These are phyloP conservation scores for Lamellibrachia satsuma DNA, from an alignment of 2,888 invertebrate species.

Conservation along the genomic window DNA sequence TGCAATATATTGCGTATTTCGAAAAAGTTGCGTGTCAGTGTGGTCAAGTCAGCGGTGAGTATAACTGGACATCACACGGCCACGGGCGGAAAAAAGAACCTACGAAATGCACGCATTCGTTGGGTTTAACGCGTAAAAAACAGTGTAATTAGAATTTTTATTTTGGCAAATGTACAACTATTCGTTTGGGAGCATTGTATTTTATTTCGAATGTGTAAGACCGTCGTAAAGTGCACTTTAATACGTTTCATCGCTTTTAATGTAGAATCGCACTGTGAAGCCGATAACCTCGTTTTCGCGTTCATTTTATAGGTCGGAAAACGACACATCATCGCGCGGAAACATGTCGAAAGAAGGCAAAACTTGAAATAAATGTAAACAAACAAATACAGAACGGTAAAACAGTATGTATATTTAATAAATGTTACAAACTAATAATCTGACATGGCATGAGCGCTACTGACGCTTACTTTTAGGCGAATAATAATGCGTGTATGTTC, in stretches of 20 bases:
- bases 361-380: neutral
- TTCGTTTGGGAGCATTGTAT: neutral
- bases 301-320: conserved; percentile 10
- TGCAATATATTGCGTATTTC: neutral
- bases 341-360: conserved; percentile 17
- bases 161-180: neutral
- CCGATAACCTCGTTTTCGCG: conserved; percentile 9
- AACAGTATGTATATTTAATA: neutral
- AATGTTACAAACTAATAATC: neutral
- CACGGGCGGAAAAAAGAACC: neutral
- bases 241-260: neutral
- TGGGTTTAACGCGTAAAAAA: neutral
- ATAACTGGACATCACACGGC: neutral
- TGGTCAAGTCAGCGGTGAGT: neutral
- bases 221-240: neutral
- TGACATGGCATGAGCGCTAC: neutral
- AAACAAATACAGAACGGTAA: neutral
- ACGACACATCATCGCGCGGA: neutral
- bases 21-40: neutral
- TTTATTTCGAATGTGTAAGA: neutral
- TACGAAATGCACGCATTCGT: neutral
- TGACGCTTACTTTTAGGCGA: neutral
- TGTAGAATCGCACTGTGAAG: neutral
- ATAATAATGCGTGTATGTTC: neutral
- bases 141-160: neutral